Evolutionary conservation across 53 echinoderm and acorn worm genomes (phyloP).

Genomic region (Patiria pectinifera): DNA sequence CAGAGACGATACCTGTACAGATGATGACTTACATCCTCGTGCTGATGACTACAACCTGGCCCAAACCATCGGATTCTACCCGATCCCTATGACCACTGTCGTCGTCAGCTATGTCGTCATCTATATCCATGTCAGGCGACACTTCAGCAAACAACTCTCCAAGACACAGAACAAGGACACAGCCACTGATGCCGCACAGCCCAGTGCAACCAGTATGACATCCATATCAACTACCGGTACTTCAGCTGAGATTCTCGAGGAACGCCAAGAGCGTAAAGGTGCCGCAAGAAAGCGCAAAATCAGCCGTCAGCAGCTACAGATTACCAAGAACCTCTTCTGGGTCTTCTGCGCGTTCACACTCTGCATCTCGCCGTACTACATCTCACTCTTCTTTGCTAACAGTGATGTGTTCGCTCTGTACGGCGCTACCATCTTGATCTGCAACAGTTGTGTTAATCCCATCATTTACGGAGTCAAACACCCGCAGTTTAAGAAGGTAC

Average conservation of each 20-base stretch:
- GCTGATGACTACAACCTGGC: conserved; percentile 35
- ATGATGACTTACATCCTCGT: conserved; percentile 9
- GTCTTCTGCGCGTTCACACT: conserved; percentile 39
- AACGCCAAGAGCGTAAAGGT: background rate
- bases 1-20: conserved; percentile 22
- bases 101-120: conserved; percentile 46
- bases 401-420: conserved; percentile 45
- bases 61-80: conserved; percentile 35
- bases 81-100: conserved; percentile 35
- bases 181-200: background rate
- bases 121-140: conserved; percentile 46
- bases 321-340: conserved; percentile 53
- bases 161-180: background rate
- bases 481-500: conserved; percentile 70
- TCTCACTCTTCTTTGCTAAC: conserved; percentile 20
- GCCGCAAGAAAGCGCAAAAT: background rate
- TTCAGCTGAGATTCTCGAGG: background rate
- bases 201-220: background rate
- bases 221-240: background rate
- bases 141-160: conserved; percentile 6
- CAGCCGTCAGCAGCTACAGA: conserved; percentile 51
- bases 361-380: conserved; percentile 40
- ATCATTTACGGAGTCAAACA: conserved; percentile 65
- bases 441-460: conserved; percentile 56
- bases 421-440: conserved; percentile 54